Evolutionary conservation across 2,888 invertebrate genomes (phyloP).

Genomic region (Stegana nigrithorax): DNA sequence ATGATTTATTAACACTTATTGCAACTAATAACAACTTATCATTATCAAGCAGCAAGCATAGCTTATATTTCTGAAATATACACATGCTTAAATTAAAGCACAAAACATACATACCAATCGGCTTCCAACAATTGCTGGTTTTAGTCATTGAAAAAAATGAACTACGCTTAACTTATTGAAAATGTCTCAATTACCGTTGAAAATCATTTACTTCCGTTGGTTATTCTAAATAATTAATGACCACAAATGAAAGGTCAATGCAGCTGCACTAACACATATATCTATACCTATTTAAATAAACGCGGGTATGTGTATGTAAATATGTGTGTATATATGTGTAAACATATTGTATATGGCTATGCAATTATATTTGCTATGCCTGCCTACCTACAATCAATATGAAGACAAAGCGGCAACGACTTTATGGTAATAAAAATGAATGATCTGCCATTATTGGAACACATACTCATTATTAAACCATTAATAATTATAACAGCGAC

Average conservation of each 20-base stretch:
- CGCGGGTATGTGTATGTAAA: slow-evolving; percentile 2
- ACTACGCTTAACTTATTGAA: slow-evolving; percentile 47
- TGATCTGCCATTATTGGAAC: slow-evolving; percentile 60
- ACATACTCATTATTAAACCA: slow-evolving; percentile 58
- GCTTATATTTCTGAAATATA: too few relatives aligned
- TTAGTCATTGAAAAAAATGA: too few relatives aligned
- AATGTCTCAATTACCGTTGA: slow-evolving; percentile 60
- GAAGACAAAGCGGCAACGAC: neutral
- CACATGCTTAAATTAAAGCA: too few relatives aligned
- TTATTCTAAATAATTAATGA: slow-evolving; percentile 62
- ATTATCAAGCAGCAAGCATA: too few relatives aligned
- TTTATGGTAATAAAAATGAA: slow-evolving; percentile 53
- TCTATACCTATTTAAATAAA: slow-evolving; percentile 1
- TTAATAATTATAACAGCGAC: slow-evolving; percentile 50
- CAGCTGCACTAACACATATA: slow-evolving; percentile 1
- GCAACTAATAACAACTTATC: too few relatives aligned
- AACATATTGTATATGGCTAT: too few relatives aligned
- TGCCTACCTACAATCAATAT: neutral
- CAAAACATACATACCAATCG: too few relatives aligned
- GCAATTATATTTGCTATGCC: neutral
- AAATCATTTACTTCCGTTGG: slow-evolving; percentile 55
- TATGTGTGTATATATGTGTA: slow-evolving; percentile 24
- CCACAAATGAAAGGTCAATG: slow-evolving; percentile 38
- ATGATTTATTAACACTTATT: too few relatives aligned
- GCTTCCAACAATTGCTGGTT: too few relatives aligned